Conservation (phyloP, 2,797 vertebrate species). For the Gallinago solitaria region DNA sequence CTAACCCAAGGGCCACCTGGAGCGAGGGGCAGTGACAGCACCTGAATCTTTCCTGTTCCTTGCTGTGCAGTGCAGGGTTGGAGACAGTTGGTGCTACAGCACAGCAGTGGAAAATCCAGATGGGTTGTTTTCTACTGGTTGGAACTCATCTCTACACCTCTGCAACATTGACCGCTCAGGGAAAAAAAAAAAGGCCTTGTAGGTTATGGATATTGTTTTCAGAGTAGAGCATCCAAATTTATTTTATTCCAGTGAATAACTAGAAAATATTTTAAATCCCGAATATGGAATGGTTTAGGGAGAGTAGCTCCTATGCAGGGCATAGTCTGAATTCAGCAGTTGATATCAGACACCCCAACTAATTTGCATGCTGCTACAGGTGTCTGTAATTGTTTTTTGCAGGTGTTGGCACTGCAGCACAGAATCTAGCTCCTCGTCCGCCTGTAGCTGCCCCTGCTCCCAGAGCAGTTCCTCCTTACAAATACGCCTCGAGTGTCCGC, state of each 20-base stretch:
- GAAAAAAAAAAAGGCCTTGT: not conserved
- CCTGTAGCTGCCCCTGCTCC: slow-evolving; percentile 87
- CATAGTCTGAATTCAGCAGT: not conserved
- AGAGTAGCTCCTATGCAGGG: not conserved
- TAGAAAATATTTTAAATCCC: not conserved
- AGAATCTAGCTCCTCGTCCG: slow-evolving; percentile 87
- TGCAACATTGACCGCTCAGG: not conserved
- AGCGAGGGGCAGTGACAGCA: not conserved
- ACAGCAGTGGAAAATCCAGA: slow-evolving; percentile 35
- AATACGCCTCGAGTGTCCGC: slow-evolving; percentile 90
- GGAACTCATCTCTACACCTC: slow-evolving; percentile 14
- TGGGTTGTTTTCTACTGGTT: not conserved
- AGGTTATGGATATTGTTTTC: not conserved
- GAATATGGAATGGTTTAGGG: not conserved
- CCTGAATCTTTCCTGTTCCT: not conserved
- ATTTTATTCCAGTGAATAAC: not conserved
- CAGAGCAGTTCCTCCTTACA: slow-evolving; percentile 91
- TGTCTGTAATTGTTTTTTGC: not conserved
- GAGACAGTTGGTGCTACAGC: not conserved
- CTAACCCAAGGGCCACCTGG: not conserved
- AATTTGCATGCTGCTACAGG: not conserved
- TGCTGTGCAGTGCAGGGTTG: not conserved
- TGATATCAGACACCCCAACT: not conserved
- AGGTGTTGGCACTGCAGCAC: slow-evolving; percentile 81
- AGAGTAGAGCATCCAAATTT: not conserved